Base-by-base conservation (phyloP, 2,797 vertebrate species). In the Lepus townsendii region DNA sequence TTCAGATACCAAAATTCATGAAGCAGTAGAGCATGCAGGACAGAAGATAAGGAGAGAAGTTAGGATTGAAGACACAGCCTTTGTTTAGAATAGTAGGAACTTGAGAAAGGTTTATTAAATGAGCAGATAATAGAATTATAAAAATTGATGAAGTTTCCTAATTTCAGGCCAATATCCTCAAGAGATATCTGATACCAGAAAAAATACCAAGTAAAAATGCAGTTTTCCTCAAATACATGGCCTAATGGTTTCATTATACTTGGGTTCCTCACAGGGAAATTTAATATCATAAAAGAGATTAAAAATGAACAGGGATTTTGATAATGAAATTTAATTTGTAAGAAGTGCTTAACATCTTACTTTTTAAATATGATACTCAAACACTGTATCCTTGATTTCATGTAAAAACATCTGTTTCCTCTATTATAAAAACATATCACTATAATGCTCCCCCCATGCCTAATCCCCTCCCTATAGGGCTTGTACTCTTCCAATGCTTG, bases 281-380 rank as follows among this genome's bases (percentile, higher is more conserved):
- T 93, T 78, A 83, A 72, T 38, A 83, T 71, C 52, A 88, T 38
- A 76, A 91, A 83, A 73, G 38, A 88, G 22, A 68, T 47, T 84
- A 83, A 75, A 91, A 73, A 62, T 24, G n/a, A 92, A 63, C 6
- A 83, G 69, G 22, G 65, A 77, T 87, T 82, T 50, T 82, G 71
- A 69, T 57, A 77, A 65, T n/a, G 30, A 77, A 78, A 83, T 60
- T 66, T 87, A 72, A 20, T 86, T 90, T 24, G 9, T 14, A 17
- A 68, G 63, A 63, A 83, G n/a, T 80, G 26, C 63, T 82, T 93
- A 72, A 50, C 22, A 73, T 83, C 17, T 32, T 14, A 86, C 10
- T 82, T 72, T 26, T n/a, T 62, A 88, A 47, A 66, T 75, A 73
- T 63, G 32, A 92, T 52, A 65, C 57, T 82, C 13, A 87, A 73